Evolutionary conservation across 2,888 invertebrate genomes (phyloP).

Genomic region (Prostheceraeus crozeri): DNA sequence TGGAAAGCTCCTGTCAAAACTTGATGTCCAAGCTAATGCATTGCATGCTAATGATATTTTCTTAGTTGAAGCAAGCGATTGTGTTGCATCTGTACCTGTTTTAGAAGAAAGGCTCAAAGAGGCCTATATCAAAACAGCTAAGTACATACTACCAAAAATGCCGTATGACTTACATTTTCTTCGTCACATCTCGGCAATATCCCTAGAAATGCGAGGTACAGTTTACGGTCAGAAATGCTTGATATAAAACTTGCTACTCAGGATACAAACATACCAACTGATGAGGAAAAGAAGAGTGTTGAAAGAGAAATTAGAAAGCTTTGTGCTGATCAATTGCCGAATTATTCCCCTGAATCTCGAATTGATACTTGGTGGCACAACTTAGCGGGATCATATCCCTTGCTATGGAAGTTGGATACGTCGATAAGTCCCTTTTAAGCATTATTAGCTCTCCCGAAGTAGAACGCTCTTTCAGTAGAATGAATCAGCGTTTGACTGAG

Average conservation of each 20-base stretch:
- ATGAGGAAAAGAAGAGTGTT: conserved; percentile 2
- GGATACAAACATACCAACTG: background rate
- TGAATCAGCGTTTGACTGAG: conserved; percentile 10
- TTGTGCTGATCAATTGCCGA: conserved; percentile 19
- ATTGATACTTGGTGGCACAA: conserved; percentile 2
- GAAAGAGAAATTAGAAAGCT: conserved; percentile 2
- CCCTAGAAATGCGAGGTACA: conserved; percentile 19
- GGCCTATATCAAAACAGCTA: conserved; percentile 19
- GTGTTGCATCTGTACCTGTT: background rate
- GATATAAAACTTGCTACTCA: background rate
- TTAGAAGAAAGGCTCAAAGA: conserved; percentile 1
- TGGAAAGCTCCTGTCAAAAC: background rate
- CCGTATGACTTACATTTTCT: conserved; percentile 10
- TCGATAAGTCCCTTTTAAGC: conserved; percentile 6
- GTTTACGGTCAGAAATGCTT: conserved; percentile 1
- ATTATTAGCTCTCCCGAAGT: conserved; percentile 13
- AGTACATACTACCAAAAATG: conserved; percentile 13
- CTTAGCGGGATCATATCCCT: background rate
- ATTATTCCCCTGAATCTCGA: background rate
- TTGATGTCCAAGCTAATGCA: background rate
- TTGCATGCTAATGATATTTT: conserved; percentile 2
- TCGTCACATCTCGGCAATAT: conserved; percentile 2
- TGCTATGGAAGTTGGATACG: background rate
- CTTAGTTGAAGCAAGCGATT: conserved; percentile 10
- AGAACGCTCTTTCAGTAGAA: conserved; percentile 9